Evolutionary conservation across 2,888 invertebrate genomes (phyloP), one percentile per base, ranked within the genome.

Genomic region (Anoplius nigerrimus): DNA sequence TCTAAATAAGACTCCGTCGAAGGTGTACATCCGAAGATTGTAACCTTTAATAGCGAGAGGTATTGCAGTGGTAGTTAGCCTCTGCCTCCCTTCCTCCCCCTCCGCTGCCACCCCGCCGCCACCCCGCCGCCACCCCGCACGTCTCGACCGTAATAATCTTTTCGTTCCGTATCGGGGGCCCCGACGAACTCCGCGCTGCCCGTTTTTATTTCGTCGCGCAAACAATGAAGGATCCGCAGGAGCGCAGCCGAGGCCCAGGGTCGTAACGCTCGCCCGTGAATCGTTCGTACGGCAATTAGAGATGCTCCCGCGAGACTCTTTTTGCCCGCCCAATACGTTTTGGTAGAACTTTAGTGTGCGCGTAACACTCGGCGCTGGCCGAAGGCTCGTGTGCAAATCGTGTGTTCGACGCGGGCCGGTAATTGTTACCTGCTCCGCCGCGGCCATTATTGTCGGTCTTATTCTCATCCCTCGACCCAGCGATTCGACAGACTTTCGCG

Each of bases 261-360:
- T 61, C 66, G 65, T 65, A 66, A 66, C 61, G 61, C 61, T 54
- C 66, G 24, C 27, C 59, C 34, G 51, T 15, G 55, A 27, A 62
- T 62, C 62, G 34, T 55, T 46, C 55, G 45, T 46, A 46, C 46
- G 61, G 66, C 66, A 66, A 66, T 66, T 66, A 66, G 66, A 66
- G 61, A 66, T 56, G 66, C 60, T 66, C 61, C 66, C 56, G 55
- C 11, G 27, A 34, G 34, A 34, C 11, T 34, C 16, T 65, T 65
- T 65, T 65, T 65, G 42, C 45, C 48, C 54, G 11, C 13, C 34
- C 15, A n/a, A n/a, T 16, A 27, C 11, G 21, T 45, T 57, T 63
- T 51, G 43, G 63, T 57, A 52, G 55, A n/a, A 55, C 52, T 62
- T 55, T 62, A 55, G 21, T 51, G 46, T 27, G 46, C 24, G 46